Evolutionary conservation across 2,888 invertebrate genomes (phyloP).

Genomic region (Pyrgus malvae): DNA sequence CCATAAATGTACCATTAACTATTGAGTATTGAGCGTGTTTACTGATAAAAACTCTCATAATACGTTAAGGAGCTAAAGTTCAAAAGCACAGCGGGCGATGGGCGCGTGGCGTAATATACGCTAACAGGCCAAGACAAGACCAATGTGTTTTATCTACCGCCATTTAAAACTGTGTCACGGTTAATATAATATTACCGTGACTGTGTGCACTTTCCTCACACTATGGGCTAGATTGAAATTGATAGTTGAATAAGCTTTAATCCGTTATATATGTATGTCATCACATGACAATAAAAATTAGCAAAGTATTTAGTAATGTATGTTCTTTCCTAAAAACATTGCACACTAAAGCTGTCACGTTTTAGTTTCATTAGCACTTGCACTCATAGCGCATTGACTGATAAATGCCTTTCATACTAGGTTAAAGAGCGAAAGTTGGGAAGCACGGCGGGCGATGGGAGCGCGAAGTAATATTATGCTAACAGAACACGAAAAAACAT

Average conservation of each 20-base stretch:
- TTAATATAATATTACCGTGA: too few species aligned
- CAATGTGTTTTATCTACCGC: constrained; percentile 79
- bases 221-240: constrained; percentile 26
- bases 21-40: too few species aligned
- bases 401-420: constrained; percentile 23
- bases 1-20: too few species aligned
- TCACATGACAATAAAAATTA: too few species aligned
- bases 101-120: constrained; percentile 74
- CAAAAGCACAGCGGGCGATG: constrained; percentile 60
- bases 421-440: constrained; percentile 56
- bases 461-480: constrained; percentile 72
- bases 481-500: constrained; percentile 79
- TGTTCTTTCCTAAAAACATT: too few species aligned
- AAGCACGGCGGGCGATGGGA: constrained; percentile 65
- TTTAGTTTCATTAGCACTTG: background rate
- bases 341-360: too few species aligned
- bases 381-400: background rate
- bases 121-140: constrained; percentile 79
- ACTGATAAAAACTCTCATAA: constrained; percentile 8
- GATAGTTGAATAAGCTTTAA: too few species aligned
- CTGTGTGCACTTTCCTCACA: constrained; percentile 45
- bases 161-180: constrained; percentile 68
- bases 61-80: constrained; percentile 53
- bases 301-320: too few species aligned
- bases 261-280: too few species aligned